phyloP scores from a whole-genome alignment of 1,140 invertebrate species.

The Euwallacea fornicatus region DNA sequence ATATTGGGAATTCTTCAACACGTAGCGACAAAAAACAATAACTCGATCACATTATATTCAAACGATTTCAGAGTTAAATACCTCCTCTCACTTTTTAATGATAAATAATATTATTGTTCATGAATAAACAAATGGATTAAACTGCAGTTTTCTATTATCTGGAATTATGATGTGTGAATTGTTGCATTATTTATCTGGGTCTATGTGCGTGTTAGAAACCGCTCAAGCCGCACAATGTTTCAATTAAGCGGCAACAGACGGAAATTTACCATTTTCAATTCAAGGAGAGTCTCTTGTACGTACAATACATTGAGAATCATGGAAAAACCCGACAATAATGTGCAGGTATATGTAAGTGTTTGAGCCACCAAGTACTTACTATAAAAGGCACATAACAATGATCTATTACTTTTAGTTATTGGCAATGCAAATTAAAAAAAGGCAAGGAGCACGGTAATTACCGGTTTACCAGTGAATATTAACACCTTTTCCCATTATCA shows the following conservation, averaged over 20 bases:
- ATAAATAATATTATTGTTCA: constrained; percentile 10
- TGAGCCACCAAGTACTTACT: background rate
- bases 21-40: constrained; percentile 14
- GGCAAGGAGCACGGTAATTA: background rate
- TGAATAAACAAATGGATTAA: constrained; percentile 25
- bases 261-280: constrained; percentile 11
- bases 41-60: constrained; percentile 10
- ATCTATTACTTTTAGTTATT: background rate
- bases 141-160: constrained; percentile 23
- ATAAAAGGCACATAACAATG: background rate
- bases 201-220: constrained; percentile 24
- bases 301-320: background rate
- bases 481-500: constrained; percentile 2
- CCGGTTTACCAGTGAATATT: background rate
- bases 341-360: no score
- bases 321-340: no score
- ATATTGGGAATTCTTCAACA: constrained; percentile 26
- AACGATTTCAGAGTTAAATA: constrained; percentile 17
- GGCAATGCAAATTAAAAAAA: background rate
- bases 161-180: constrained; percentile 28
- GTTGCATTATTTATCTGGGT: constrained; percentile 20
- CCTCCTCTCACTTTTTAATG: constrained; percentile 29
- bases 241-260: background rate
- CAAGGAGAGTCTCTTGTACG: constrained; percentile 1
- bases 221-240: constrained; percentile 17